These are phyloP conservation scores for Neosalanx taihuensis DNA, from an alignment of 2,797 vertebrate species.

Conservation along the genomic window DNA sequence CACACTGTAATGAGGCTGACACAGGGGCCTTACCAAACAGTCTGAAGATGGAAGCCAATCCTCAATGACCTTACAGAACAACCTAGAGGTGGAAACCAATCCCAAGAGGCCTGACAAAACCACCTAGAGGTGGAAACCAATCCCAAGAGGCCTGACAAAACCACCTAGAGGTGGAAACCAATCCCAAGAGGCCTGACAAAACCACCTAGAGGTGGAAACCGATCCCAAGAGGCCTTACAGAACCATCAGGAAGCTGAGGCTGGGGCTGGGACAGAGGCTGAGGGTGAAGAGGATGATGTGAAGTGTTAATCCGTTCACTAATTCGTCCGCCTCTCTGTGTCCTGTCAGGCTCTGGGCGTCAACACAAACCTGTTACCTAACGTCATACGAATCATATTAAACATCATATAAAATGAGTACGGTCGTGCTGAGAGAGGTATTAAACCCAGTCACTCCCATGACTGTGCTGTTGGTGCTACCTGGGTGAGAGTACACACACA, in stretches of 20 bases:
- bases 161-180: not conserved
- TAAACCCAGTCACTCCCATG: slow-evolving; percentile 18
- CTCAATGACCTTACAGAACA: too few species aligned
- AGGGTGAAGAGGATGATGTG: too few species aligned
- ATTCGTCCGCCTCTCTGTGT: slow-evolving; percentile 32
- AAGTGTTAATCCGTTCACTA: slow-evolving; percentile 42
- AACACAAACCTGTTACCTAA: slow-evolving; percentile 3
- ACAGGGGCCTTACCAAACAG: slow-evolving; percentile 50
- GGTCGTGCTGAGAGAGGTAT: slow-evolving; percentile 17
- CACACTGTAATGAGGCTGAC: slow-evolving; percentile 54
- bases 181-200: not conserved
- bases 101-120: too few species aligned
- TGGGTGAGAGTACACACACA: not conserved
- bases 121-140: not conserved
- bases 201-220: not conserved
- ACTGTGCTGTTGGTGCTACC: slow-evolving; percentile 7
- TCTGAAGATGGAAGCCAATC: too few species aligned
- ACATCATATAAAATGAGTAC: slow-evolving; percentile 28
- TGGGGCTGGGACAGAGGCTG: too few species aligned
- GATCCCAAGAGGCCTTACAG: too few species aligned
- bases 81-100: not conserved
- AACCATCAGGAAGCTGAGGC: too few species aligned
- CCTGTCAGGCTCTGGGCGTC: slow-evolving; percentile 2
- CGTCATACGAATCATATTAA: slow-evolving; percentile 17
- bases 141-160: not conserved